phyloP scores from a whole-genome alignment of 64 coral and sea anemone species.

The Stichodactyla helianthus region DNA sequence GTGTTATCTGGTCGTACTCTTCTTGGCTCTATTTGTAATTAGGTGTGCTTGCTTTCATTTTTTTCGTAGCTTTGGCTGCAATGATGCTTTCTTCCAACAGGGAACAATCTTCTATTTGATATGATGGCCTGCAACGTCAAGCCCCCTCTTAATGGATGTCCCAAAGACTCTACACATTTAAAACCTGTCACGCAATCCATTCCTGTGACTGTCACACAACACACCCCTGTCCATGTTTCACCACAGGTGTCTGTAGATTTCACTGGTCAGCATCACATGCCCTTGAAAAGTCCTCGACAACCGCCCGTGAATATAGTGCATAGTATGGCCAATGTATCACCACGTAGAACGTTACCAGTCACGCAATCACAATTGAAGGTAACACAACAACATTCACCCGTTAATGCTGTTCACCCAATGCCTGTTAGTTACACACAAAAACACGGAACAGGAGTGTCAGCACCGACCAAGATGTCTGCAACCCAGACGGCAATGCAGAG shows the following conservation, averaged over 20 bases:
- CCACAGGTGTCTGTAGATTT: background rate
- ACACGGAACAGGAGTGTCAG: background rate
- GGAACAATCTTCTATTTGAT: constrained; percentile 26
- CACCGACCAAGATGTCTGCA: background rate
- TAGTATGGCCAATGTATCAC: background rate
- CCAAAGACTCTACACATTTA: background rate
- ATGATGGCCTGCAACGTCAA: constrained; percentile 7
- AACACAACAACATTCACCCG: background rate
- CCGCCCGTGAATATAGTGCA: background rate
- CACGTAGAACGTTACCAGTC: background rate
- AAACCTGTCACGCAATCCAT: constrained; percentile 20
- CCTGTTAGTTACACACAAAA: background rate
- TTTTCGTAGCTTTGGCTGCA: constrained; percentile 41
- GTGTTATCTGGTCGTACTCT: background rate
- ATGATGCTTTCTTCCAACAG: constrained; percentile 46
- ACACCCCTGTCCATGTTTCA: background rate
- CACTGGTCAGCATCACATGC: constrained; percentile 14
- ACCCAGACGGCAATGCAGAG: background rate
- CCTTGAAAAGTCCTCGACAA: constrained; percentile 8
- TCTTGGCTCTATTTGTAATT: constrained; percentile 14
- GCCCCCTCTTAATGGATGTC: background rate
- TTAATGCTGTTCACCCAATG: constrained; percentile 1
- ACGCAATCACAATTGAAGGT: background rate
- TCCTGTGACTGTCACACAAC: constrained; percentile 23
- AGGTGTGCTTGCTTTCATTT: constrained; percentile 31